phyloP scores from a whole-genome alignment of 2,113 vertebrate species.

The Pelusios castaneus region DNA sequence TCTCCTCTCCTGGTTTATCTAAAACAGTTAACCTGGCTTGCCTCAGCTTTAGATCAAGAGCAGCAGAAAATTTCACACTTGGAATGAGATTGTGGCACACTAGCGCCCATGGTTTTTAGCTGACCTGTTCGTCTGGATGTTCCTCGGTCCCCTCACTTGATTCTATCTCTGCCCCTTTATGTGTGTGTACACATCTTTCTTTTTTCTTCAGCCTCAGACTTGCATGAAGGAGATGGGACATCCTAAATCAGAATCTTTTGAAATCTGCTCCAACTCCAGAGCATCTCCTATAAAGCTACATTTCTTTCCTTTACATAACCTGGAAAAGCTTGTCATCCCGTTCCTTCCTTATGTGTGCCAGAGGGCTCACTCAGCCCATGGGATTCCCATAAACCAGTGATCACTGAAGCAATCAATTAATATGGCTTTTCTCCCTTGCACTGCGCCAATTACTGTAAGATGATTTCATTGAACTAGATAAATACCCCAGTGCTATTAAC shows the following conservation, averaged over 20 bases:
- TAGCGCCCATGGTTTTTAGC: not conserved
- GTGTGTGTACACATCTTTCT: not conserved
- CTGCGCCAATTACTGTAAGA: not conserved
- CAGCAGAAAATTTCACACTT: not conserved
- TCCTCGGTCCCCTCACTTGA: not conserved
- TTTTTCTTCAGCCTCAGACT: not conserved
- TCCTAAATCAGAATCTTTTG: constrained; percentile 9
- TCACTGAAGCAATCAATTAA: not conserved
- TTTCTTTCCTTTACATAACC: not conserved
- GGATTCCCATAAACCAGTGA: not conserved
- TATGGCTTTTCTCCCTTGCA: not conserved
- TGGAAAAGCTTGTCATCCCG: not conserved
- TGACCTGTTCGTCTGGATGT: constrained; percentile 28
- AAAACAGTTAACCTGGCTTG: not conserved
- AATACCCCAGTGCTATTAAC: not conserved
- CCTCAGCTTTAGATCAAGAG: not conserved
- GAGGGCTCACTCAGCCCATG: not conserved
- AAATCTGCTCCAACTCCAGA: not conserved
- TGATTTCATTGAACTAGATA: not conserved
- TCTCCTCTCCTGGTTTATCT: not conserved
- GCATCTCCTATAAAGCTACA: not conserved
- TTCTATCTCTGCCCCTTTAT: not conserved
- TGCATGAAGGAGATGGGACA: not conserved
- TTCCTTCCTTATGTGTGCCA: not conserved
- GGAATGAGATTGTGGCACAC: not conserved